Percentiles rank a stretch among this genome's conserved stretches.
These are phyloP conservation scores for Phortica variegata DNA, from an alignment of 1,140 invertebrate species.

Conservation along the genomic window DNA sequence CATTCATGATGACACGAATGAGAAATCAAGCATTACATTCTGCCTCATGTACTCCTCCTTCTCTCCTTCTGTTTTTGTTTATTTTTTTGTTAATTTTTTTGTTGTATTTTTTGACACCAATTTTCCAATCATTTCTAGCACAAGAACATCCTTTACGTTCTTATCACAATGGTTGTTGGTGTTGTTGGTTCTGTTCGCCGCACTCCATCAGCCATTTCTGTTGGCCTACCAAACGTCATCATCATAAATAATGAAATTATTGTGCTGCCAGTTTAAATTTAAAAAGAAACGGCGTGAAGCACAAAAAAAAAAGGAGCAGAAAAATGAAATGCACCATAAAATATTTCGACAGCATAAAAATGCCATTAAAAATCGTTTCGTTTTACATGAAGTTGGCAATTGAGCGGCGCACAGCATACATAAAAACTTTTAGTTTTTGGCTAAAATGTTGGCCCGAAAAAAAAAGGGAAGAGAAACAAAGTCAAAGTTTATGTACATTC, in stretches of 20 bases:
- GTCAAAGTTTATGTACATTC: too few relatives aligned
- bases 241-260: conserved; percentile 53
- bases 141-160: conserved; percentile 2
- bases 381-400: too few relatives aligned
- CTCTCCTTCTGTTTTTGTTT: conserved; percentile 15
- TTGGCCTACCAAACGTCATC: conserved; percentile 30
- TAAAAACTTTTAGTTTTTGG: too few relatives aligned
- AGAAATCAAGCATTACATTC: conserved; percentile 11
- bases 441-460: too few relatives aligned
- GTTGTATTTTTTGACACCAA: conserved; percentile 36
- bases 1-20: conserved; percentile 3
- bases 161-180: background rate
- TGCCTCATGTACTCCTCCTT: conserved; percentile 1
- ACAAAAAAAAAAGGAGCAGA: too few relatives aligned
- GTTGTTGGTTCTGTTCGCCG: too few relatives aligned
- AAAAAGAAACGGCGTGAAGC: too few relatives aligned
- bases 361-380: too few relatives aligned
- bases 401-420: too few relatives aligned
- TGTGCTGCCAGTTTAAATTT: conserved; percentile 49
- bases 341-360: too few relatives aligned
- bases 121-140: conserved; percentile 44
- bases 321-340: too few relatives aligned
- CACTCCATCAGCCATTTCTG: conserved; percentile 4
- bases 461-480: too few relatives aligned
- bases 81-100: background rate